phyloP scores from a whole-genome alignment of 1,140 invertebrate genomes.

The Drosophila truncata region DNA sequence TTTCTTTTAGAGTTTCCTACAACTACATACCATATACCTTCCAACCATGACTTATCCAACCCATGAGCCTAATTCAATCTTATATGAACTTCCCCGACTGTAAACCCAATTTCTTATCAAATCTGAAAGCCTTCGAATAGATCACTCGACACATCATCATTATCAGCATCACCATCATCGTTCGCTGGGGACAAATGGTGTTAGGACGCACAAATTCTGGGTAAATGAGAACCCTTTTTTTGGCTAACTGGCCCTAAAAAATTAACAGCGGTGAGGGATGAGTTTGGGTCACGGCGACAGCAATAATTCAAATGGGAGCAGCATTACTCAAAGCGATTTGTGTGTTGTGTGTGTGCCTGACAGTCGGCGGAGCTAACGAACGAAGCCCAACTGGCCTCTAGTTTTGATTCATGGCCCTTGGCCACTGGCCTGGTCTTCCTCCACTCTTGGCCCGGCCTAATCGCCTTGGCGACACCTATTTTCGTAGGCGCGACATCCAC shows the following conservation, averaged over 20 bases:
- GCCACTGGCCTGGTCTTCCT: slow-evolving; percentile 15
- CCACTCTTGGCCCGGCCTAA: slow-evolving; percentile 49
- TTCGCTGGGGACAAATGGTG: slow-evolving; percentile 24
- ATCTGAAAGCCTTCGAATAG: neutral
- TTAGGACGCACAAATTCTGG: slow-evolving; percentile 36
- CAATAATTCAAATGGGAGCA: slow-evolving; percentile 79
- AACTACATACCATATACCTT: neutral
- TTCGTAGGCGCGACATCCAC: slow-evolving; percentile 72
- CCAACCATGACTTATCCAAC: neutral
- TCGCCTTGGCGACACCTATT: slow-evolving; percentile 80
- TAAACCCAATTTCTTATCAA: slow-evolving; percentile 19
- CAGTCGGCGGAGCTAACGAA: slow-evolving; percentile 68
- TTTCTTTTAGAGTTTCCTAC: neutral
- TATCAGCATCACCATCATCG: slow-evolving; percentile 42
- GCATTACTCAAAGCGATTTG: slow-evolving; percentile 72
- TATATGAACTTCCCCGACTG: neutral
- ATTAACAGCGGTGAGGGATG: slow-evolving; percentile 12
- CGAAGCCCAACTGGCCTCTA: slow-evolving; percentile 31
- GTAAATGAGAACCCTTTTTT: slow-evolving; percentile 49
- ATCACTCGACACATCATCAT: slow-evolving; percentile 23
- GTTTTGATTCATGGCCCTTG: slow-evolving; percentile 76
- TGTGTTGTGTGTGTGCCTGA: slow-evolving; percentile 45
- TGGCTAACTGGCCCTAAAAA: slow-evolving; percentile 48
- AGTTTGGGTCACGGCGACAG: slow-evolving; percentile 56
- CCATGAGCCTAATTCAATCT: neutral